These are phyloP conservation scores for Oncorhynchus nerka DNA, from an alignment of 2,113 vertebrate species.

Conservation along the genomic window DNA sequence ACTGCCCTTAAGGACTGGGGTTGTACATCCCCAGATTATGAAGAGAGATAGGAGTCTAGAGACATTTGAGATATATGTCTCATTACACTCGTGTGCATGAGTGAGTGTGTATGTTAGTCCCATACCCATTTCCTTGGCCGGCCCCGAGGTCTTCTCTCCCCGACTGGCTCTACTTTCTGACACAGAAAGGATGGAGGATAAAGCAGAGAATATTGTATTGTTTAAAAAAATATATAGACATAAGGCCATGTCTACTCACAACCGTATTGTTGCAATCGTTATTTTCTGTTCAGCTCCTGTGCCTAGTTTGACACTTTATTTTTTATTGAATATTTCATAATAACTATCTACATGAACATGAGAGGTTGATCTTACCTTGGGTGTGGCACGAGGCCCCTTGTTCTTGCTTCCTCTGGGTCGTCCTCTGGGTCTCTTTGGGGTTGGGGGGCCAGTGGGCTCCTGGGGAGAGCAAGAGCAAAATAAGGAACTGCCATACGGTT, in stretches of 20 bases:
- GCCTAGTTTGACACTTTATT: no score
- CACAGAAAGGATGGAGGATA: slow-evolving; percentile 22
- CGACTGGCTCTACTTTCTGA: slow-evolving; percentile 90
- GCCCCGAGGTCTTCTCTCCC: slow-evolving; percentile 93
- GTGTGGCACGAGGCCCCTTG: slow-evolving; percentile 67
- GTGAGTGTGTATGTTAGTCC: slow-evolving; percentile 20
- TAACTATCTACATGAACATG: not conserved
- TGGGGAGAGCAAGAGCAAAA: slow-evolving; percentile 45
- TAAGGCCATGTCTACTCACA: no score
- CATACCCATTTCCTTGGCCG: slow-evolving; percentile 99
- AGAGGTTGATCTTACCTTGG: slow-evolving; percentile 64
- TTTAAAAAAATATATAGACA: no score
- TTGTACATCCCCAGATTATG: no score
- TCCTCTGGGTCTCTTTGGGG: slow-evolving; percentile 78
- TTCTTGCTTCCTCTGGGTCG: slow-evolving; percentile 80
- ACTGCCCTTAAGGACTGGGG: not conserved
- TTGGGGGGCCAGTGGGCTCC: slow-evolving; percentile 73
- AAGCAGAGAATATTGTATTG: not conserved
- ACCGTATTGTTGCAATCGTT: no score
- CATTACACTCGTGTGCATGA: slow-evolving; percentile 3
- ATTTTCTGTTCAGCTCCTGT: no score
- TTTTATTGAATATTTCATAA: not conserved
- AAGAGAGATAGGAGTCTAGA: no score
- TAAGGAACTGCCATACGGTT: not conserved
- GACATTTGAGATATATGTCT: no score